Conservation (phyloP, 2,888 invertebrate genomes). For the Synanthedon myopaeformis region DNA sequence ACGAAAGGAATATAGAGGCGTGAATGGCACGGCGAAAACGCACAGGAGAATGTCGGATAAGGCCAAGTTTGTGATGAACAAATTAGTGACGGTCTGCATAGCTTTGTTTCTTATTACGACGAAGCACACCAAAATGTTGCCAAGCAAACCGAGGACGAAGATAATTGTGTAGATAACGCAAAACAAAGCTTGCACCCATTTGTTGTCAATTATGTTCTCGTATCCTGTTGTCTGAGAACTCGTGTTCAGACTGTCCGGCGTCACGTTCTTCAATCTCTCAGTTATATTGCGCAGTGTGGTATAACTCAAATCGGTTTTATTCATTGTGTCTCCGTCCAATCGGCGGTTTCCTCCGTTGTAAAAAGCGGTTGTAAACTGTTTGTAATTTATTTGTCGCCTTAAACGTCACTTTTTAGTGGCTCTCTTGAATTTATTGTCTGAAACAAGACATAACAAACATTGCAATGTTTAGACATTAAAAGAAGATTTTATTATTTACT, state of each 20-base stretch:
- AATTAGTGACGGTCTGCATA: constrained; percentile 98
- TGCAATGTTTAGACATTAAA: too few relatives aligned
- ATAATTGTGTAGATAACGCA: constrained; percentile 84
- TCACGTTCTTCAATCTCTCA: constrained; percentile 28
- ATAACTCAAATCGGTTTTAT: constrained; percentile 35
- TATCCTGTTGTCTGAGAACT: constrained; percentile 22
- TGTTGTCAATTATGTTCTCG: constrained; percentile 74
- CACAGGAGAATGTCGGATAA: constrained; percentile 95
- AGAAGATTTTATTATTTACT: too few relatives aligned
- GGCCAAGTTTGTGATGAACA: constrained; percentile 97
- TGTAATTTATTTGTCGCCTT: constrained; percentile 2
- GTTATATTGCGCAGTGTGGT: constrained; percentile 22
- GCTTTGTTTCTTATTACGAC: constrained; percentile 92
- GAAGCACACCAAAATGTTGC: constrained; percentile 92
- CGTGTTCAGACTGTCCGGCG: constrained; percentile 21
- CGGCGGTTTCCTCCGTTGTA: constrained; percentile 5
- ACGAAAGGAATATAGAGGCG: constrained; percentile 93
- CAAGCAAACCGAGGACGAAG: constrained; percentile 89
- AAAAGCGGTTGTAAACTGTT: constrained; percentile 1
- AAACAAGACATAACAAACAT: constrained; percentile 37
- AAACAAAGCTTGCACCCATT: constrained; percentile 77
- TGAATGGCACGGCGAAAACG: constrained; percentile 94
- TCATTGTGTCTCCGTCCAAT: constrained; percentile 32
- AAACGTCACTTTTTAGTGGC: constrained; percentile 27
- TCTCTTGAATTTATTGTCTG: constrained; percentile 40